Base-by-base conservation (phyloP, 64 coral and sea anemone genomes). In the Hydrozoanthus tunicans region DNA sequence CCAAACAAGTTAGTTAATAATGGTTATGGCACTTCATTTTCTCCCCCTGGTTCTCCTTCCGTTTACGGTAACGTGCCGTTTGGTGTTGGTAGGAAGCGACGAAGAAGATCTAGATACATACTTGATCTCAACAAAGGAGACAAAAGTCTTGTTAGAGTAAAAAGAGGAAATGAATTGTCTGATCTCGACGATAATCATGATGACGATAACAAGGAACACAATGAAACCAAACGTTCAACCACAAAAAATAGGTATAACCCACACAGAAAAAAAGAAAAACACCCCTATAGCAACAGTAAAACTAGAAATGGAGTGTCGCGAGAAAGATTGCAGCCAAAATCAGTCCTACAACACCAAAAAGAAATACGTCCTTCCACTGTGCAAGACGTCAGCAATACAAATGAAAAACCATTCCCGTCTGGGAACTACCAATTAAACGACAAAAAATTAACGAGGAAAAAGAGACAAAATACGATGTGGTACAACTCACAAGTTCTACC, bases 381-480 rank as follows among this genome's bases (percentile, higher is more conserved):
- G 20, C 55, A 59, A 6, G 61, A 66, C 54, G 7, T 83, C 0
- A 53, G 11, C 81, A 56, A 26, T 51, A 15, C 61, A 9, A 60
- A 54, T 10, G 56, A 24, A 58, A 24, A 72, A 24, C 13, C 20
- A 15, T 73, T 56, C 14, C 54, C 55, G 3, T 15, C 56, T 13
- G 69, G 55, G 68, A 43, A 23, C 13, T 70, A 27, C 24, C 15
- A 75, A 0, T 3, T 11, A 13, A 59, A 56, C 13, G 24, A 75
- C 9, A 73, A 13, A 60, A 61, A 10, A 58, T 74, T 88, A 17
- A 60, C 51, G 5, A 88, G 84, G 59, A 88, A 58, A 26, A 88
- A 88, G 57, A 88, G 84, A 75, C 84, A 88, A 75, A 88, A 88
- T 54, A 2, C 53, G 13, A 70, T 88, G 69, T 88, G 84, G 84